A percentile compares a stretch with the other conserved stretches of the same genome.
phyloP scores from a whole-genome alignment of 1,140 invertebrate species.

The Pantala flavescens region DNA sequence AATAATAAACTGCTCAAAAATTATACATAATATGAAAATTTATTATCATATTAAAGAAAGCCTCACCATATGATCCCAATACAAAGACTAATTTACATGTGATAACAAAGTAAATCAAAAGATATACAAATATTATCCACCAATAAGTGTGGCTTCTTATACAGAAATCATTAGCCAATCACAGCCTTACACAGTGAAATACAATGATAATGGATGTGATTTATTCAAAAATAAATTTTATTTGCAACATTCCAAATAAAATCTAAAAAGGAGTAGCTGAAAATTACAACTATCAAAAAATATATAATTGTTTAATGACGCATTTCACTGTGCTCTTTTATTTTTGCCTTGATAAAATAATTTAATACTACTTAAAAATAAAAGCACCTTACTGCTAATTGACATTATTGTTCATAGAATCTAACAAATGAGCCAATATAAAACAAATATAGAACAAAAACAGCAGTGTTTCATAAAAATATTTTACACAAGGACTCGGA shows the following conservation, averaged over 20 bases:
- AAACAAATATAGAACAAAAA: not conserved
- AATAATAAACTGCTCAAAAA: too few relatives aligned
- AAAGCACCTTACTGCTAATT: not conserved
- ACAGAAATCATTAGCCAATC: not conserved
- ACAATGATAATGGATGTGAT: not conserved
- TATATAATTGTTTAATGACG: not conserved
- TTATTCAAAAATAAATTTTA: too few relatives aligned
- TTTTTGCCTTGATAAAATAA: not conserved
- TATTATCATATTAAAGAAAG: too few relatives aligned
- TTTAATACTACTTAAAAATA: not conserved
- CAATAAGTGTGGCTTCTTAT: not conserved
- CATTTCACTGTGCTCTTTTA: not conserved
- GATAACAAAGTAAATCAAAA: not conserved
- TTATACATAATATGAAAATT: too few relatives aligned
- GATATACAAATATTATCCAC: not conserved
- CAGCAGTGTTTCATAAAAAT: too few relatives aligned
- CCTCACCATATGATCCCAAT: too few relatives aligned
- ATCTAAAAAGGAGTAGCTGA: too few relatives aligned
- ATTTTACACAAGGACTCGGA: too few relatives aligned
- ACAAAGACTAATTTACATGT: not conserved
- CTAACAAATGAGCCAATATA: constrained; percentile 7
- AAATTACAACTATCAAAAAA: not conserved
- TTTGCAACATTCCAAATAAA: too few relatives aligned
- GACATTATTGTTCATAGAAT: not conserved
- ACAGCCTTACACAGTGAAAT: constrained; percentile 1